These are phyloP conservation scores for Campoletis sonorensis DNA, from an alignment of 1,140 invertebrate species.

Conservation along the genomic window DNA sequence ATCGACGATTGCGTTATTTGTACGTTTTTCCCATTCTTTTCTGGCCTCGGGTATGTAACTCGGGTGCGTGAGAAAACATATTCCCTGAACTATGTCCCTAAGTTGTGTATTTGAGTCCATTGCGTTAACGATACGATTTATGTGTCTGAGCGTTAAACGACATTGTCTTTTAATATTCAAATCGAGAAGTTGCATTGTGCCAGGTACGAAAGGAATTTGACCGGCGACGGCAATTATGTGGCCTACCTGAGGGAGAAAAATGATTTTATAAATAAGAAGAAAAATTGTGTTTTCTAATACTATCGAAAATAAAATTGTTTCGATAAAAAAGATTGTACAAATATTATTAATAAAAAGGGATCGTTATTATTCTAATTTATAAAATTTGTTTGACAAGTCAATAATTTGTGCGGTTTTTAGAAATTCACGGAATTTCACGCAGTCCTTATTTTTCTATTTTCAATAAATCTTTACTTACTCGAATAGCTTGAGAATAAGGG, in stretches of 20 bases:
- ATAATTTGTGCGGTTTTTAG: no score
- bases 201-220: slow-evolving; percentile 93
- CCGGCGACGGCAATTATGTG: slow-evolving; percentile 92
- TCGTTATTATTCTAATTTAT: no score
- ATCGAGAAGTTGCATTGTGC: slow-evolving; percentile 85
- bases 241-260: slow-evolving; percentile 80
- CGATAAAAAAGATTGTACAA: not conserved
- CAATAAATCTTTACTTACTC: slow-evolving; percentile 76
- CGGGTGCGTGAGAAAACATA: slow-evolving; percentile 87
- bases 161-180: slow-evolving; percentile 85
- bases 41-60: slow-evolving; percentile 84
- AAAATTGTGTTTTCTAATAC: no score
- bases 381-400: no score
- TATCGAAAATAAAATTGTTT: slow-evolving; percentile 20
- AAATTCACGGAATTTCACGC: no score
- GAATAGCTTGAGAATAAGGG: slow-evolving; percentile 94
- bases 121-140: slow-evolving; percentile 87
- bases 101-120: slow-evolving; percentile 86
- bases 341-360: no score
- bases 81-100: slow-evolving; percentile 88
- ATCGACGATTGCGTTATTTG: slow-evolving; percentile 91
- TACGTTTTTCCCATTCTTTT: slow-evolving; percentile 87
- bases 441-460: no score
- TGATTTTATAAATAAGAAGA: not conserved
- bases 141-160: slow-evolving; percentile 88